Percentiles rank a stretch among this genome's conserved stretches.
Conservation (phyloP, 1,140 invertebrate genomes). For the Papilio xuthus region DNA sequence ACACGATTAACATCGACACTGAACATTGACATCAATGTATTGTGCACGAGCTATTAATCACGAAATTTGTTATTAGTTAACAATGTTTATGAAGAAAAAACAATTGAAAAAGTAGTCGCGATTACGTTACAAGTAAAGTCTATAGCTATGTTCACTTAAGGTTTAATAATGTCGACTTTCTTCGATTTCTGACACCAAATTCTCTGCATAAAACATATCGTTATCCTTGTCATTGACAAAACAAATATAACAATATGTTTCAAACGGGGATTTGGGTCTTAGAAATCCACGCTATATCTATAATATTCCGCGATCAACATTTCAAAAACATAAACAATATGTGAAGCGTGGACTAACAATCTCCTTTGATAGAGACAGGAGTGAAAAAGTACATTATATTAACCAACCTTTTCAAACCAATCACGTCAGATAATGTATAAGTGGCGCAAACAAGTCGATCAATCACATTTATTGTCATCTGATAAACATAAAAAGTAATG, state of each 20-base stretch:
- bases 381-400: background rate
- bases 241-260: too few relatives aligned
- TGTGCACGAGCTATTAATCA: background rate
- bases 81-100: background rate
- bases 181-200: too few relatives aligned
- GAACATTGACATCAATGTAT: conserved; percentile 29
- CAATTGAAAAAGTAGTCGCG: background rate
- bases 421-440: background rate
- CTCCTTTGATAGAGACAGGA: background rate
- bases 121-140: background rate
- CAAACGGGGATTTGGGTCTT: too few relatives aligned
- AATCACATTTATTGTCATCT: background rate
- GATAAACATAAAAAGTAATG: background rate
- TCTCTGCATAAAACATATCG: too few relatives aligned
- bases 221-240: too few relatives aligned
- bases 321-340: too few relatives aligned
- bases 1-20: conserved; percentile 16
- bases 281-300: too few relatives aligned
- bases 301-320: too few relatives aligned
- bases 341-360: too few relatives aligned
- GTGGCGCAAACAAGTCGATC: background rate
- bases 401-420: background rate
- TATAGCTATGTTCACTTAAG: too few relatives aligned
- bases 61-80: conserved; percentile 10
- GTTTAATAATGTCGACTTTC: too few relatives aligned